A percentile compares a stretch with the other conserved stretches of the same genome.
Evolutionary conservation across 1,140 invertebrate species (phyloP).

Genomic region (Brachionus plicatilis): DNA sequence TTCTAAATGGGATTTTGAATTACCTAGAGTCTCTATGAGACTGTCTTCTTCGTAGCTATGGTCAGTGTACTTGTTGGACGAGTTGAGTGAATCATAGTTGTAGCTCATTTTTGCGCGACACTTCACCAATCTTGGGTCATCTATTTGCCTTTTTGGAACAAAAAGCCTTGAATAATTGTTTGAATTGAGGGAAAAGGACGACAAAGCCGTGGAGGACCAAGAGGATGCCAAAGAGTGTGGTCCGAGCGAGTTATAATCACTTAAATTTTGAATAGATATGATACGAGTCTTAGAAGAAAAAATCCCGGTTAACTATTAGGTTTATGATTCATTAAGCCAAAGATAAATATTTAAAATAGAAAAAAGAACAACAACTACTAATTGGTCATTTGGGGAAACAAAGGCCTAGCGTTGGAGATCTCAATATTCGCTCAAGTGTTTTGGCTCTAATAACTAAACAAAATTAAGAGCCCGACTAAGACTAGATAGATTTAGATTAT

Average conservation of each 20-base stretch:
- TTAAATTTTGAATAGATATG: neutral
- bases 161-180: neutral
- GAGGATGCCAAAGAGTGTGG: neutral
- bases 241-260: neutral
- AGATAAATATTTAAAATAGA: conserved; percentile 2
- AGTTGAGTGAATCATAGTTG: conserved; percentile 15
- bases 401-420: neutral
- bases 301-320: neutral
- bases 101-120: neutral
- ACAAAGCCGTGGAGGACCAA: neutral
- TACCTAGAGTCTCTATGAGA: neutral
- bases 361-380: neutral
- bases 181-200: neutral
- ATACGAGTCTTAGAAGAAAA: neutral
- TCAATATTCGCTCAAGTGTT: neutral
- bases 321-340: conserved; percentile 10
- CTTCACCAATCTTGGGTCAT: neutral
- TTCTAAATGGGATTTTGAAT: neutral
- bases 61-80: neutral
- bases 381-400: conserved; percentile 17
- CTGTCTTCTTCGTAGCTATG: conserved; percentile 9
- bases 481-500: neutral
- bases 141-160: neutral
- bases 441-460: neutral
- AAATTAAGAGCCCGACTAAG: neutral